Base-by-base conservation (phyloP, 2,888 invertebrate genomes). In the Omphaloscelis lunosa region DNA sequence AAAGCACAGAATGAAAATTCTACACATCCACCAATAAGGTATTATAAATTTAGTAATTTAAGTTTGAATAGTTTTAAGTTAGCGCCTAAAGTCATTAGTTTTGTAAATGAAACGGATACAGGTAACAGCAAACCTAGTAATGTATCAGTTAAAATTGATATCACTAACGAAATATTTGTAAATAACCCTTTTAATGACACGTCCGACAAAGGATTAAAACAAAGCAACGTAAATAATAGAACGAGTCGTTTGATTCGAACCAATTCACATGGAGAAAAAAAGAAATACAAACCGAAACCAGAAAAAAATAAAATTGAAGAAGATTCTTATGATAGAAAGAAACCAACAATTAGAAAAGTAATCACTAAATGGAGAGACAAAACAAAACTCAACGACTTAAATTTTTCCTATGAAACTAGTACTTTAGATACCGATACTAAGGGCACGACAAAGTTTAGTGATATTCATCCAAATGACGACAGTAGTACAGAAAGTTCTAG, bases 301-400 rank as follows among this genome's bases (percentile, higher is more conserved):
- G 68, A 73, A 23, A 85, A 72, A 75, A 75, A 39, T 77, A 84
- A 73, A 70, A 79, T 9, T 45, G 76, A 78, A 41, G 68, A 78
- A 62, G 75, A 79, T 45, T 74, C 82, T 12, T 63, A 80, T 17
- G 83, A 88, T 39, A 91, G 82, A 78, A 92, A 89, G 75, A 96
- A 93, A 87, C 93, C 95, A n/a, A 81, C 90, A 15, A 96, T 96
- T 41, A 93, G 91, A 92, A 97, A 96, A 91, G 94, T 97, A 7
- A 85, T 97, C 1, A 97, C 97, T 1, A 97, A 97, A 92, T 97
- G 97, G 97, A 95, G 95, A 0, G 97, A 97, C 83, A 93, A 94
- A 85, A 95, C 96, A 2, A 96, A 95, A 85, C 92, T 94, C 66
- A 94, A 95, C 65, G 95, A 96, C 81, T 91, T 97, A 81, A 93